A percentile compares a stretch with the other conserved stretches of the same genome.
These are phyloP conservation scores for Sesamia nonagrioides DNA, from an alignment of 1,140 invertebrate genomes.

Conservation along the genomic window DNA sequence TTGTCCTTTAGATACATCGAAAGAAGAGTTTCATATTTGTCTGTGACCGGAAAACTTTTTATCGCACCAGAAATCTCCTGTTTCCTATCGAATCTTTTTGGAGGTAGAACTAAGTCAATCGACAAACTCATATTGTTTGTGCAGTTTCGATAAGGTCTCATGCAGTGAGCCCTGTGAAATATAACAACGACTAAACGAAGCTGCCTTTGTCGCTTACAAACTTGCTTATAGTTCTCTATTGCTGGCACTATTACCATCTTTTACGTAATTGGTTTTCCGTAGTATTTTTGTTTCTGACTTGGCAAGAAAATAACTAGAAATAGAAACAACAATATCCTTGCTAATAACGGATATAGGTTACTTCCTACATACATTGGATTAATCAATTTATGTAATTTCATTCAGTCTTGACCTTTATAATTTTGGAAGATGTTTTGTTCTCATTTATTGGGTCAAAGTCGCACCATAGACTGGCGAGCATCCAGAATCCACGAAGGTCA, in stretches of 20 bases:
- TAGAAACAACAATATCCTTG: not conserved
- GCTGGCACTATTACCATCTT: not conserved
- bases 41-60: constrained; percentile 45
- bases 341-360: not conserved
- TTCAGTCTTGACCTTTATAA: constrained; percentile 15
- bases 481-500: constrained; percentile 43
- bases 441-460: constrained; percentile 49
- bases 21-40: constrained; percentile 47
- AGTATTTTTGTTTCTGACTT: not conserved
- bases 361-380: not conserved
- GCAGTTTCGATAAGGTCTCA: constrained; percentile 33
- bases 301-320: not conserved
- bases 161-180: constrained; percentile 3
- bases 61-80: constrained; percentile 40
- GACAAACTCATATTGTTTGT: constrained; percentile 40
- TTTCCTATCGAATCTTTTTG: constrained; percentile 42
- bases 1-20: constrained; percentile 40
- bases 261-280: not conserved
- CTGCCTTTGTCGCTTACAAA: constrained; percentile 3
- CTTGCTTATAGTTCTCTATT: constrained; percentile 8
- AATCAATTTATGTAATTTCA: constrained; percentile 4
- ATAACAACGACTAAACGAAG: not conserved
- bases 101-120: constrained; percentile 44
- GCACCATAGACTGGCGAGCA: constrained; percentile 42
- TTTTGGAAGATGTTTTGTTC: constrained; percentile 10